These are phyloP conservation scores for Cryptus armator DNA, from an alignment of 2,888 invertebrate genomes.

Conservation along the genomic window DNA sequence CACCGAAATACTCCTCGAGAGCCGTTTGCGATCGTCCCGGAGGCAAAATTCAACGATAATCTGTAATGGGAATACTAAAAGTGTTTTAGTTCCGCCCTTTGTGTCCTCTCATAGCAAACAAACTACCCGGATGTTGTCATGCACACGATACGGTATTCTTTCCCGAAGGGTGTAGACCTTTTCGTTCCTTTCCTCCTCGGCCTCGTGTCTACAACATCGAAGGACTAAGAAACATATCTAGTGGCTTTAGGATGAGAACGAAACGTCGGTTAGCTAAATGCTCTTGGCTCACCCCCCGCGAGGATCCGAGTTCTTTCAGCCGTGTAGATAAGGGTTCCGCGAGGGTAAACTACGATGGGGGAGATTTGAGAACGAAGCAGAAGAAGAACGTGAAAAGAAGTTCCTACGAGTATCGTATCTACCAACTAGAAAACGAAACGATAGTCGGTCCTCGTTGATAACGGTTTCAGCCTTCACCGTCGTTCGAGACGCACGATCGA, in stretches of 20 bases:
- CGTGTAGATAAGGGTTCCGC: conserved; percentile 28
- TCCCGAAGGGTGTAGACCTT: conserved; percentile 3
- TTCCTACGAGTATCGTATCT: background rate
- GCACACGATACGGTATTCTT: background rate
- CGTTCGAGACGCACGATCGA: conserved; percentile 19
- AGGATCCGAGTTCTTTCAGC: conserved; percentile 4
- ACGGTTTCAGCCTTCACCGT: conserved; percentile 2
- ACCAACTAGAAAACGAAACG: conserved; percentile 20
- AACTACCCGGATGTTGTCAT: background rate
- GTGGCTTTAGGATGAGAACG: background rate
- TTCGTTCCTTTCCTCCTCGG: background rate
- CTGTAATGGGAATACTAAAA: conserved; percentile 32
- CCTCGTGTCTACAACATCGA: background rate
- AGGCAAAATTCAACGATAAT: conserved; percentile 38
- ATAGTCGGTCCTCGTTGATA: conserved; percentile 21
- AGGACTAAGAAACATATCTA: conserved; percentile 8
- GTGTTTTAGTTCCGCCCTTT: conserved; percentile 2
- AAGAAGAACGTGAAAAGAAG: conserved; percentile 8
- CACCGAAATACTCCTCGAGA: conserved; percentile 17
- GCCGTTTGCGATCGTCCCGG: background rate
- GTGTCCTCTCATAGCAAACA: background rate
- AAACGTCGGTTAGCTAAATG: conserved; percentile 36
- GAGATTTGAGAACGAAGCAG: background rate
- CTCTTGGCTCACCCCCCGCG: conserved; percentile 9
- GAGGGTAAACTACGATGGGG: background rate